Base-by-base conservation (phyloP, 2,797 vertebrate species). In the Rhynchotus rufescens region DNA sequence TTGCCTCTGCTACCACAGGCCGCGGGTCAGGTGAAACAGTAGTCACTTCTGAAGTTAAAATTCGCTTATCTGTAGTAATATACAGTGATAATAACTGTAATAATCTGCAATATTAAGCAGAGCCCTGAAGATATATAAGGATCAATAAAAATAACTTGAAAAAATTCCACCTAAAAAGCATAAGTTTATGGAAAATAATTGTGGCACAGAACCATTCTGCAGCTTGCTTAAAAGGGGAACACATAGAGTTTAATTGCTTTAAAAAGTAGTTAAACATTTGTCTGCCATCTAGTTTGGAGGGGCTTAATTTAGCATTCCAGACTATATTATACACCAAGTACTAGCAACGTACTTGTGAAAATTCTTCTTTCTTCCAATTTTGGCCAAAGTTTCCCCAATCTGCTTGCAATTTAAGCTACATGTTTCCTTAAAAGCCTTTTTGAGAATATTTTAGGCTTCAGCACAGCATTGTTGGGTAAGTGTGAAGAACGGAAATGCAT, bases 141-240 rank as follows among this genome's bases (percentile, higher is more conserved):
- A 45, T 80, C 78, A 57, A 68, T 22, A 15, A 75, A 16, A 16
- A 54, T 15, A 28, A 9, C 47, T 68, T 73, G 14, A 56, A 92
- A 47, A 90, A 84, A 51, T 44, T 93, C 66, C 82, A 85, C 71
- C 85, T 85, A 52, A 80, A 94, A 92, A 80, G 26, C 2, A 2
- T 62, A 54, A 62, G 65, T 87, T 78, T 72, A 62, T 12, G 85
- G 80, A 36, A 93, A 93, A 85, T 32, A 83, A 68, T 40, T 0
- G 2, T 22, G 60, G 86, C 88, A 89, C 9, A 87, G 77, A 88
- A 67, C 8, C 73, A 85, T 57, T 62, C 74, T 2, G 32, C 82
- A 93, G 92, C 73, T 92, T 80, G 66, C 93, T 94, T 80, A 95
- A 95, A 94, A 92, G 92, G 87, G 89, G 87, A 87, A 80, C 71